Evolutionary conservation across 1,140 invertebrate species (phyloP), one percentile per base, ranked within the genome.

Genomic region (Hypsibius dujardini): DNA sequence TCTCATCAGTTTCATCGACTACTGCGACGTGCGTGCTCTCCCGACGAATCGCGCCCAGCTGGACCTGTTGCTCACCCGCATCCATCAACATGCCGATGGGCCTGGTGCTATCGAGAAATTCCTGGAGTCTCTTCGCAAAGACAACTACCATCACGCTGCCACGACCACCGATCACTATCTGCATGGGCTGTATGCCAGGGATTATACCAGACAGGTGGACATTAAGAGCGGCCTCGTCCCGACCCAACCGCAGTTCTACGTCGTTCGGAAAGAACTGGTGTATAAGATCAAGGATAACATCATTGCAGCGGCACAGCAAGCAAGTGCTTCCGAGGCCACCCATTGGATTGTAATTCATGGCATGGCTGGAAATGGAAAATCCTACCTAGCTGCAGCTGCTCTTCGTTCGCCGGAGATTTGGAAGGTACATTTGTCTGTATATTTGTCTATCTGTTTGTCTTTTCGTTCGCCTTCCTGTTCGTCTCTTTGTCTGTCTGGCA

Each of bases 291-390:
- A 67, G 42, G 62, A 67, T 42, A 3, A 67, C 3, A 67, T 67
- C 45, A 67, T 67, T 42, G 7, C 12, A 12, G 62, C 42, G 62
- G 12, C 62, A 7, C 12, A 67, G 42, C 12, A 45, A 42, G 62
- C 62, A 42, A 12, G 62, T 42, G 62, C 12, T 12, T 15, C 12
- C 7, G 12, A 67, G 12, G 62, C 12, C 12, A 67, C 62, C 12
- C 62, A 67, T 45, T 67, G 62, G 62, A 42, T 67, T 15, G 42
- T 67, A 15, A 67, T 67, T 67, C 62, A 67, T 45, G 62, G 62
- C 12, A 67, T 67, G 62, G 12, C 62, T 3, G 62, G 62, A 67
- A 67, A 67, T 45, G 62, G 62, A 3, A 67, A 67, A 42, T 67
- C 62, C 12, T 67, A 67, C 42, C 42, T 67, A 0, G 62, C 62